These are phyloP conservation scores for Anarsia innoxiella DNA, from an alignment of 2,888 invertebrate genomes.

Conservation along the genomic window DNA sequence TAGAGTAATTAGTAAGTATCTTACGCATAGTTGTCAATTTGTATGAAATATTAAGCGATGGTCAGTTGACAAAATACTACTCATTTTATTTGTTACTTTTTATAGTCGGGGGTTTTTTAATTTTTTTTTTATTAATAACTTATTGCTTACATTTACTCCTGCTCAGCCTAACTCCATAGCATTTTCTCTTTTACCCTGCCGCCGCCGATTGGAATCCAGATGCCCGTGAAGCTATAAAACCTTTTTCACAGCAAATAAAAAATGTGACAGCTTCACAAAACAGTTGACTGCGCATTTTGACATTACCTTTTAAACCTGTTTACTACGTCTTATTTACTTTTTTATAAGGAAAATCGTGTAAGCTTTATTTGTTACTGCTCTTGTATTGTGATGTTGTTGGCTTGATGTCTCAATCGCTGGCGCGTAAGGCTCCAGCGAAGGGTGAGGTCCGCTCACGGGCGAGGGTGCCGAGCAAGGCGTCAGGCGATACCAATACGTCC, in stretches of 20 bases:
- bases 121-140: neutral
- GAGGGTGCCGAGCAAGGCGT: slow-evolving; percentile 19
- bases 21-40: too few relatives aligned
- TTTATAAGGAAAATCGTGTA: slow-evolving; percentile 25
- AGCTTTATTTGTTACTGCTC: slow-evolving; percentile 7
- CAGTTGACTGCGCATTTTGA: slow-evolving; percentile 38
- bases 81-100: too few relatives aligned
- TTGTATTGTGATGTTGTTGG: slow-evolving; percentile 6
- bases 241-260: too few relatives aligned
- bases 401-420: slow-evolving; percentile 36
- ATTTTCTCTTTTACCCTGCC: slow-evolving; percentile 44
- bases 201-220: too few relatives aligned
- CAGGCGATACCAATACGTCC: slow-evolving; percentile 23
- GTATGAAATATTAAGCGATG: too few relatives aligned
- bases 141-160: neutral
- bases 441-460: slow-evolving; percentile 17
- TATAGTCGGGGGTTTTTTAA: too few relatives aligned
- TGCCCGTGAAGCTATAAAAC: too few relatives aligned
- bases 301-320: slow-evolving; percentile 33
- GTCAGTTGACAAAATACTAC: too few relatives aligned
- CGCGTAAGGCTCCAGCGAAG: slow-evolving; percentile 22
- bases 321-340: slow-evolving; percentile 34
- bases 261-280: slow-evolving; percentile 32
- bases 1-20: too few relatives aligned
- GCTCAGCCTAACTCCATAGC: slow-evolving; percentile 51